Base-by-base conservation (phyloP, 2,113 vertebrate genomes). In the Cephalopterus ornatus region DNA sequence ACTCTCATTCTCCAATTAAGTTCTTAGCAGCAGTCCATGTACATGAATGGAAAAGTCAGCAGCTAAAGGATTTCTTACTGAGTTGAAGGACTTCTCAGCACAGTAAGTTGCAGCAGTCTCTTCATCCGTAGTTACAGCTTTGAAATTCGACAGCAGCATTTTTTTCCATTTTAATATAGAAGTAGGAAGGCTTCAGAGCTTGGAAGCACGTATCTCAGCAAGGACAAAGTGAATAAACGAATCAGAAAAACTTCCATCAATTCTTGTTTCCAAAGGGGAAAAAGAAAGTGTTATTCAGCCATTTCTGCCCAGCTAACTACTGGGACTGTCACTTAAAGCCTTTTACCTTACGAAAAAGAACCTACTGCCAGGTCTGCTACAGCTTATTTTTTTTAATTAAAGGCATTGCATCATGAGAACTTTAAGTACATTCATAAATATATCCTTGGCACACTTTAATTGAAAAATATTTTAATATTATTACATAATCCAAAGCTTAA, bases 401-500 rank as follows among this genome's bases (percentile, higher is more conserved):
- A 79, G 73, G 72, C 79, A 83, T 44, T 77, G 55, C 35, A 88
- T 59, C 26, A 41, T 52, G 11, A 90, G 75, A 86, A 80, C 66
- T 81, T 85, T 17, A 96, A 75, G 73, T 77, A 90, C 59, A 67
- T 68, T 90, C 47, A 92, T 63, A 93, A 80, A 90, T 59, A 87
- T 26, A 83, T 66, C 50, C 46, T 67, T 86, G 72, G 55, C 52
- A 92, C 52, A 27, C 22, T 86, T 80, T n/a, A 93, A 84, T 46
- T 94, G 72, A 94, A 94, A 94, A 88, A 97, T 52, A 96, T 56
- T 92, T 78, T 82, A 79, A 79, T 88, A 89, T 72, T 72, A 72
- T 85, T 67, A 93, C 78, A 88, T 56, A 90, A 33, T 87, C 85
- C 77, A 79, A 93, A 88, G 56, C 44, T 80, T 85, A 88, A 55